Evolutionary conservation across 2,113 vertebrate genomes (phyloP), one percentile per base, ranked within the genome.

Genomic region (Callipepla californica): DNA sequence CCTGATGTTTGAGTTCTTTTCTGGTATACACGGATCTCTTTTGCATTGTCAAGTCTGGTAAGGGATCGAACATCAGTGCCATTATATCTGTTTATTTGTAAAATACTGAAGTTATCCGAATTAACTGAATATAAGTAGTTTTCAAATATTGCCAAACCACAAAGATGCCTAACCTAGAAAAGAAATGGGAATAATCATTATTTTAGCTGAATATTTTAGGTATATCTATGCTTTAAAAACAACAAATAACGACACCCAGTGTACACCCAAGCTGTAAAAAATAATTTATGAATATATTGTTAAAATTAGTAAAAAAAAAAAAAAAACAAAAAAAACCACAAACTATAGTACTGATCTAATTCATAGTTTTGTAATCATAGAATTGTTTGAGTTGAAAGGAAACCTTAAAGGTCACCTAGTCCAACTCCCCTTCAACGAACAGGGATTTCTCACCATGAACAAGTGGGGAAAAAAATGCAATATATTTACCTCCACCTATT

Each of bases 31-130:
- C 96, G 97, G 25, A 99, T 96, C 82, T 96, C 97, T 93, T 94
- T 97, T 28, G 98, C 97, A 78, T 97, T 98, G 94, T 98, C 98
- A 91, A 98, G 91, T 94, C 94, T 98, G 69, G 97, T 96, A 36
- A 99, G 95, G 38, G 96, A 92, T 82, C 98, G 97, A 38, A 97
- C 94, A 85, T 99, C 98, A 1, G 98, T 98, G 77, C 97, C 94
- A 94, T 99, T 99, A 78, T 99, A 99, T 92, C 99, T 97, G 92
- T 99, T 98, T 97, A 99, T 99, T 93, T 77, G 97, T 89, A 99
- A 94, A 86, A 99, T 90, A 89, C 97, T 98, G 87, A 97, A 87
- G 50, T 79, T 97, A 90, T 98, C 98, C 32, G 98, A 97, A 96
- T 97, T 98, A 57, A 98, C 97, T 77, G 98, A 98, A 91, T 99